Base-by-base conservation (phyloP, 2,113 vertebrate species). In the Tretioscincus oriximinensis region DNA sequence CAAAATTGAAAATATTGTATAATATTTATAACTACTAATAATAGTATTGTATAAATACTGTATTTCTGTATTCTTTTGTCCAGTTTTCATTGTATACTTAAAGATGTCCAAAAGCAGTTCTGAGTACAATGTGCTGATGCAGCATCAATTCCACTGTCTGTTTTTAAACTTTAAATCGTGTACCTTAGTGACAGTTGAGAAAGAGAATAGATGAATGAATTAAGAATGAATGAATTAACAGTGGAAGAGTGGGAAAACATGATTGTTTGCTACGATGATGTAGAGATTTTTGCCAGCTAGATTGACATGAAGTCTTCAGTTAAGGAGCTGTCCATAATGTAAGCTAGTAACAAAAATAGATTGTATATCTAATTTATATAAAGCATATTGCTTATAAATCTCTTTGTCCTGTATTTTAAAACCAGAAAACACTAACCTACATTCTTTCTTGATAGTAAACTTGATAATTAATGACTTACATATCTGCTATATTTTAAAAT, bases 201-300 rank as follows among this genome's bases (percentile, higher is more conserved):
- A 26, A 22, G 10, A 22, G 18, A 18, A 31, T n/a, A 31, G 65
- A 31, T n/a, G 7, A 35, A 72, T 18, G 69, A 51, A 64, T 22
- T 24, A 28, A 41, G 86, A 49, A 80, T 88, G 21, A 21, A 65
- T 76, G 82, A 87, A 85, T 73, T 67, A 41, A 41, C 35, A 41
- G 80, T 82, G 75, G 77, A 88, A 92, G 85, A 89, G 74, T 77
- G 80, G 58, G 67, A 87, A 89, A 67, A 84, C 45, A 86, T 67
- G 86, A 91, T 82, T 82, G 77, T 78, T 89, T 60, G 73, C 54
- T 73, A 73, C 86, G 86, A 90, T 92, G 90, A 89, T 85, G 84
- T 77, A 86, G 81, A 80, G 87, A 85, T n/a, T 31, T 86, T 85
- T 86, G 78, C 31, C 49, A 73, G 70, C 78, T 88, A 74, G 83